Base-by-base conservation (phyloP, 2,113 vertebrate species). In the Ptilorrhoa leucosticta region DNA sequence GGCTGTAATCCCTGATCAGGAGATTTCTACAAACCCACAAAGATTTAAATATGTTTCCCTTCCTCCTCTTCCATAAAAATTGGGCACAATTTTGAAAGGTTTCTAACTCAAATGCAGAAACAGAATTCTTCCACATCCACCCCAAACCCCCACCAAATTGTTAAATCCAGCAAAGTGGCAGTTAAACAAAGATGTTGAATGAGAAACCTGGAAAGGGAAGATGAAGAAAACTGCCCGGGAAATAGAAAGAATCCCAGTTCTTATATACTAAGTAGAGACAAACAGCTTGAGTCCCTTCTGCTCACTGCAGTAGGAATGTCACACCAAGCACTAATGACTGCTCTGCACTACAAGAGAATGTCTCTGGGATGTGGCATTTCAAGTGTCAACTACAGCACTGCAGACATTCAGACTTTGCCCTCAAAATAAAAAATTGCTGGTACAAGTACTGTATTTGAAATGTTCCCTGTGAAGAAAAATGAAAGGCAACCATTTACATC, bases 201-300 rank as follows among this genome's bases (percentile, higher is more conserved):
- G 42, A 91, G 42, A 94, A 94, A 76, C 18, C 24, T 87, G 64
- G 69, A 81, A 88, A 92, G 19, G 33, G 27, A 90, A 86, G 60
- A 92, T 65, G 42, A 86, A 58, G 68, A 79, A 89, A 91, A 91
- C 28, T 61, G 19, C 33, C 19, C 39, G 72, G 50, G 77, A 95
- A 95, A 84, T 31, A 87, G 65, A 71, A 94, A 83, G 28, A 78
- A 69, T 77, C 44, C 15, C 40, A 61, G 39, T 45, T 79, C 69
- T 72, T 80, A 57, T 14, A 61, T 11, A 31, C 23, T 31, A 42
- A 82, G 40, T 27, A 71, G 35, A 87, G 64, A 80, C 60, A 91
- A 94, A 89, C 89, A 95, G 72, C 95, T 95, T 94, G 94, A 84
- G 44, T 87, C 19, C 77, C 89, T 93, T 94, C 94, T 95, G 89